Evolutionary conservation across 2,113 vertebrate species (phyloP).

Genomic region (Bos taurus): ARS-UCD2.0 NC_037332.1:62157001-62157500

Average conservation of each 20-base stretch:
- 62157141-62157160: constrained; percentile 60
- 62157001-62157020: background rate
- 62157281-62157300: constrained; percentile 19
- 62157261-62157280: constrained; percentile 46
- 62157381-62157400: constrained; percentile 62
- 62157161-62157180: constrained; percentile 23
- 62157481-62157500: constrained; percentile 81
- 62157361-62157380: constrained; percentile 45
- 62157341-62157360: constrained; percentile 39
- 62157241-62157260: constrained; percentile 38
- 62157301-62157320: constrained; percentile 64
- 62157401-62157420: constrained; percentile 75
- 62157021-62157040: background rate
- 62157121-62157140: constrained; percentile 1
- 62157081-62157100: background rate
- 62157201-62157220: constrained; percentile 61
- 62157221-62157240: constrained; percentile 16
- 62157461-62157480: constrained; percentile 83
- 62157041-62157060: background rate
- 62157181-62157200: constrained; percentile 42
- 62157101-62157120: background rate
- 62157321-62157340: constrained; percentile 64
- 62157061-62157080: background rate
- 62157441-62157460: constrained; percentile 81
- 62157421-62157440: constrained; percentile 70